Evolutionary conservation across 2,113 vertebrate species (phyloP), one percentile per base, ranked within the genome.

Genomic region (Arvicanthis niloticus): DNA sequence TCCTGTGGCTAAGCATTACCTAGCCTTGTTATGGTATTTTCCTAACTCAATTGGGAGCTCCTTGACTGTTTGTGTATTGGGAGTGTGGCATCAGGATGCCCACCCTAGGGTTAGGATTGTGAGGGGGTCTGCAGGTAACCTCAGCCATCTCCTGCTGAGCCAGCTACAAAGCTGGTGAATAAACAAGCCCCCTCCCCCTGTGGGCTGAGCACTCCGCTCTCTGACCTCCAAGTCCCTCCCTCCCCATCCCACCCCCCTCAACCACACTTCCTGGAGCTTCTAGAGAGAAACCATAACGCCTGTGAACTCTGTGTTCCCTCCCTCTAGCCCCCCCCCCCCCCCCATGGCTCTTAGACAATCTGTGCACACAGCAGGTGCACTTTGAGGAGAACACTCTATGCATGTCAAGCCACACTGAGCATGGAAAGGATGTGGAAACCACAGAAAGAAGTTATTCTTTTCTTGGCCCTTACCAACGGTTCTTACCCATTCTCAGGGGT

Each of bases 391-490:
- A 34, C 0, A 16, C 7, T 62, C 77, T 13, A 0, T 24, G 92
- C 60, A 26, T 1, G 3, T 5, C 7, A 10, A 48, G n/a, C 29
- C 45, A 6, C 7, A 0, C 0, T 0, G 37, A 62, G 60, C 4
- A 3, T 13, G 29, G 89, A 31, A 80, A 84, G 92, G 91, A 89
- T 76, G 70, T 88, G 84, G 62, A 88, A 90, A 90, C 93, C 95
- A 89, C 91, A 84, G 22, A 56, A 82, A 24, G 73, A 24, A 87
- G 86, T 7, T 78, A 70, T 58, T 84, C 24, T 94, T 62, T 19
- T 68, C 73, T 56, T 42, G 51, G 11, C 42, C n/a, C 94, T 68
- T 78, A 31, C 48, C 16, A 3, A 40, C 40, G 0, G 1, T 53
- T 12, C 7, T 62, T 37, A 53, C 89, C 72, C 2, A 0, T 67